phyloP scores from a whole-genome alignment of 2,113 vertebrate genomes.

The Panthera uncia region DNA sequence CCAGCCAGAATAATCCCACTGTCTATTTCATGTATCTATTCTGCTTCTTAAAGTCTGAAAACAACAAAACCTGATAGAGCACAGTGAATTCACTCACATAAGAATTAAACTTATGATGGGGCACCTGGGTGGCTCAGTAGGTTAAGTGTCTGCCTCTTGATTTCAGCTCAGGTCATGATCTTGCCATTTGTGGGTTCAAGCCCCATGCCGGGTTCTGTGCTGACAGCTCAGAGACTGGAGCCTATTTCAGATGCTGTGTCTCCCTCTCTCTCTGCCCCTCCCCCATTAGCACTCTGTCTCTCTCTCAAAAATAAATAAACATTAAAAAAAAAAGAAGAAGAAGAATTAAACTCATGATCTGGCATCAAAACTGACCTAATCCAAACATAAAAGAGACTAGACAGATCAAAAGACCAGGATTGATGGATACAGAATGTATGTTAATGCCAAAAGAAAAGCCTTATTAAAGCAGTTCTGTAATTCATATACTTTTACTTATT shows the following conservation, averaged over 20 bases:
- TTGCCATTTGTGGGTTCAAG: too few relatives aligned
- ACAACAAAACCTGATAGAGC: not conserved
- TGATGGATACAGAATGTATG: not conserved
- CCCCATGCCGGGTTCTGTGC: too few relatives aligned
- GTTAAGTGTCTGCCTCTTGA: too few relatives aligned
- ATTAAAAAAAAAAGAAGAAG: not conserved
- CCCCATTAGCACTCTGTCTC: too few relatives aligned
- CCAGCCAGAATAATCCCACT: not conserved
- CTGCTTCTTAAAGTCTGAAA: conserved; percentile 41
- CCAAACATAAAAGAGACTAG: not conserved
- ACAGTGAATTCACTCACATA: not conserved
- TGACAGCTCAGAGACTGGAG: too few relatives aligned
- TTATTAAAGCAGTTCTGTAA: not conserved
- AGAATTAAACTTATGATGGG: not conserved
- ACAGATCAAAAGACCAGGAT: conserved; percentile 24
- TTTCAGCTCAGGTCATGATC: too few relatives aligned
- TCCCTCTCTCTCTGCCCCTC: too few relatives aligned
- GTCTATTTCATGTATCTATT: not conserved
- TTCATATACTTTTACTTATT: not conserved
- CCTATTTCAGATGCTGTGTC: too few relatives aligned
- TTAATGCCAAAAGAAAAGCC: conserved; percentile 20
- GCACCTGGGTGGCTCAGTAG: too few relatives aligned
- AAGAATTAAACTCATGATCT: not conserved
- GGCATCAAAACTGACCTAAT: not conserved
- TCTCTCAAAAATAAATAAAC: too few relatives aligned